phyloP scores from a whole-genome alignment of 2,113 vertebrate genomes.

The Craseonycteris thonglongyai region DNA sequence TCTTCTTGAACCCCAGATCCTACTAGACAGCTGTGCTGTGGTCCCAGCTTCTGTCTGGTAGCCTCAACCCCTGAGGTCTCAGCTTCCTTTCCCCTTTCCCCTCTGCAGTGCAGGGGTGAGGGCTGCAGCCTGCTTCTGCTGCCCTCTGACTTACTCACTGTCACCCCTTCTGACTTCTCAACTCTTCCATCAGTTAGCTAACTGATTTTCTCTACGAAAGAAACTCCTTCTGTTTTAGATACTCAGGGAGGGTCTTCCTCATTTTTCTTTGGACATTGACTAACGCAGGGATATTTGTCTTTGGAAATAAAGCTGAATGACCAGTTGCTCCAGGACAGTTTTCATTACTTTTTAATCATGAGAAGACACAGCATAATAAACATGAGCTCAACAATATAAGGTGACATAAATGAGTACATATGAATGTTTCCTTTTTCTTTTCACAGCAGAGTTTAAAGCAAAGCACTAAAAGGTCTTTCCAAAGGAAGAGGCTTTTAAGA shows the following conservation, averaged over 20 bases:
- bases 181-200: background rate
- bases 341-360: constrained; percentile 1
- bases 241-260: background rate
- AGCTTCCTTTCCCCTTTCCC: background rate
- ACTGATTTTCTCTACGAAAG: background rate
- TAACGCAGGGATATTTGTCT: constrained; percentile 4
- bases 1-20: background rate
- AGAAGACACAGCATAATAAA: background rate
- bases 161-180: background rate
- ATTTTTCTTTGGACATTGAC: constrained; percentile 5
- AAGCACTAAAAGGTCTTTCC: background rate
- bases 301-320: constrained; percentile 22
- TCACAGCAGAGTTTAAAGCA: background rate
- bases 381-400: background rate
- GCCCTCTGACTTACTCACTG: background rate
- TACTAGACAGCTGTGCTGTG: background rate
- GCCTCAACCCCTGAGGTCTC: background rate
- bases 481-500: background rate
- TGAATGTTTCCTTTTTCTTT: background rate
- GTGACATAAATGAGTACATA: background rate
- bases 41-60: background rate
- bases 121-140: background rate
- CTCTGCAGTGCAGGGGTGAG: background rate
- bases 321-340: background rate
- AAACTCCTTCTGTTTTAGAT: background rate